Conservation (phyloP, 2,797 vertebrate genomes). For the Smutsia gigantea region DNA sequence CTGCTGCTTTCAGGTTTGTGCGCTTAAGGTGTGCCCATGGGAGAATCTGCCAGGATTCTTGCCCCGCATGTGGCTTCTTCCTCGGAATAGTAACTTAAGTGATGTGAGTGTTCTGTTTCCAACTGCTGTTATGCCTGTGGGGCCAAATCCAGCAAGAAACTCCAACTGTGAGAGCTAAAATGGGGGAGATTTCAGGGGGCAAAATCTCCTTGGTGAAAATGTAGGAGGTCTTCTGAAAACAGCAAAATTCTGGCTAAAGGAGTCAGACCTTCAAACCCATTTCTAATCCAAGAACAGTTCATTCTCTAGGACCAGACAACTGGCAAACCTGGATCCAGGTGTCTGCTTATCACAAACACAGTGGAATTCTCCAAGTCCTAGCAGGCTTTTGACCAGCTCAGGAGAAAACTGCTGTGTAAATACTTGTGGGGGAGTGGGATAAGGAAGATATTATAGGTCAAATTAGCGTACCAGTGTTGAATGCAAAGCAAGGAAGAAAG, state of each 20-base stretch:
- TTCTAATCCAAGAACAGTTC: conserved; percentile 50
- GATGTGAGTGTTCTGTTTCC: not conserved
- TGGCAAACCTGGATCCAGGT: not conserved
- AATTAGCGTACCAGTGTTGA: not conserved
- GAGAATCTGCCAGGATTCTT: not conserved
- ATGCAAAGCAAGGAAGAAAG: not conserved
- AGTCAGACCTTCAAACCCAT: not conserved
- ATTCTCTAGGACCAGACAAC: not conserved
- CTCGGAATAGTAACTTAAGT: not conserved
- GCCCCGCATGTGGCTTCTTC: not conserved
- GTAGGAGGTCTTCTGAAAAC: not conserved
- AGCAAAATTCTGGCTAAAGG: not conserved
- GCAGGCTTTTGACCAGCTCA: conserved; percentile 26
- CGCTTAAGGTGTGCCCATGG: not conserved
- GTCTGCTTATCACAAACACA: not conserved
- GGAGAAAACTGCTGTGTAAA: conserved; percentile 47
- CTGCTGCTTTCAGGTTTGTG: not conserved
- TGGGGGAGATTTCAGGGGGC: not conserved
- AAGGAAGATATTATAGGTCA: not conserved
- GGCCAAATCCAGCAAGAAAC: conserved; percentile 23
- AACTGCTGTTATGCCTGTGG: not conserved
- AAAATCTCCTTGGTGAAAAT: not conserved
- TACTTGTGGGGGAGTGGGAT: not conserved
- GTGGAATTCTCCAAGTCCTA: not conserved
- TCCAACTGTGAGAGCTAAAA: not conserved